Conservation (phyloP, 2,113 vertebrate species). For the Heliornis fulica region DNA sequence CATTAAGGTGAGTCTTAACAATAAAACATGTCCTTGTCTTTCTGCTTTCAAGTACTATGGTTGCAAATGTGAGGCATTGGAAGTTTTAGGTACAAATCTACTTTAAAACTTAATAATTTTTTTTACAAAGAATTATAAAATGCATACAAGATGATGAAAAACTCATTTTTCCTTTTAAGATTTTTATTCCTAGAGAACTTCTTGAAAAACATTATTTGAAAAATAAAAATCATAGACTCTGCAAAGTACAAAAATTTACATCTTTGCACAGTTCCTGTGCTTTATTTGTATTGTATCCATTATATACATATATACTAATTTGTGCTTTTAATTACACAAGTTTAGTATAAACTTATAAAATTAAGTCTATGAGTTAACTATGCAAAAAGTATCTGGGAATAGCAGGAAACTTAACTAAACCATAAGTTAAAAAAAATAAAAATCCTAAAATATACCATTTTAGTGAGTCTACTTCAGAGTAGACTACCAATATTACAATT, state of each 20-base stretch:
- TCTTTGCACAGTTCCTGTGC: slow-evolving; percentile 58
- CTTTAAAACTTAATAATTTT: slow-evolving; percentile 6
- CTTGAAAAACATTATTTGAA: slow-evolving; percentile 62
- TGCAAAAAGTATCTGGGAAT: slow-evolving; percentile 38
- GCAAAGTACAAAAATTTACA: slow-evolving; percentile 71
- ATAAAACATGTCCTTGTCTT: not conserved
- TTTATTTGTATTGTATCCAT: slow-evolving; percentile 46
- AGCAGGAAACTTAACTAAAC: slow-evolving; percentile 14
- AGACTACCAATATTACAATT: slow-evolving; percentile 26
- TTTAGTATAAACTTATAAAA: slow-evolving; percentile 67
- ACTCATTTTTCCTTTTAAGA: slow-evolving; percentile 43
- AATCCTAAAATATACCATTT: not conserved
- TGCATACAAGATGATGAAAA: slow-evolving; percentile 49
- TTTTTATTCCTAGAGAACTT: slow-evolving; percentile 52
- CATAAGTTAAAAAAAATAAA: slow-evolving; percentile 20
- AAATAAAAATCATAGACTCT: slow-evolving; percentile 70
- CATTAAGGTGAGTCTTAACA: not conserved
- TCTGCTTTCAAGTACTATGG: slow-evolving; percentile 51
- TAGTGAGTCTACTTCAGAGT: not conserved
- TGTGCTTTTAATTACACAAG: slow-evolving; percentile 58
- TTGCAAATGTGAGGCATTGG: slow-evolving; percentile 13
- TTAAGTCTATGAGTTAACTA: slow-evolving; percentile 58
- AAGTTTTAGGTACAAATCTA: not conserved
- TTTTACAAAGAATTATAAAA: slow-evolving; percentile 62
- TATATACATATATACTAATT: slow-evolving; percentile 67